phyloP scores from a whole-genome alignment of 2,797 vertebrate species.

The Pelobates cultripes region DNA sequence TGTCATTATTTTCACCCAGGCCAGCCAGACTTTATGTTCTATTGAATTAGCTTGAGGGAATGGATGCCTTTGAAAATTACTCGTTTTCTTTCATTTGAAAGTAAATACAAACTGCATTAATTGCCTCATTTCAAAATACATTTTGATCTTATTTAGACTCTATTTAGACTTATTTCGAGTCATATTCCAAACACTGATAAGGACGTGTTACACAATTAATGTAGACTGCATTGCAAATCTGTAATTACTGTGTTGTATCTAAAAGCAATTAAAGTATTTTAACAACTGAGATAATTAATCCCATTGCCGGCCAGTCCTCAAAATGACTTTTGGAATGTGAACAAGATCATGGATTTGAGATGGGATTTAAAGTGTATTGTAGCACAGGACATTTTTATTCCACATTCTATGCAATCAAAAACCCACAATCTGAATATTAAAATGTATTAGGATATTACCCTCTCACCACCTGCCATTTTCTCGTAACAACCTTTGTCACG shows the following conservation, averaged over 20 bases:
- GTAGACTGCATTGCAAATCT: slow-evolving; percentile 33
- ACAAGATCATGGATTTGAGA: slow-evolving; percentile 18
- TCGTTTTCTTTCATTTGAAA: slow-evolving; percentile 3
- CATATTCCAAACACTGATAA: slow-evolving; percentile 40
- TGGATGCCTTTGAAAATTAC: slow-evolving; percentile 3
- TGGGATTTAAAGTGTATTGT: background rate
- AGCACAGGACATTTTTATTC: background rate
- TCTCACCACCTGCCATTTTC: too few species aligned
- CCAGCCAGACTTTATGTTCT: background rate
- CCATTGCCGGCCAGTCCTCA: slow-evolving; percentile 33
- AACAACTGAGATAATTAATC: slow-evolving; percentile 42
- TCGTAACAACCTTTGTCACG: too few species aligned
- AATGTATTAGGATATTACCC: too few species aligned
- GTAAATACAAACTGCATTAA: slow-evolving; percentile 35
- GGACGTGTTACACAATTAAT: slow-evolving; percentile 32
- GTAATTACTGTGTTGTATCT: slow-evolving; percentile 26
- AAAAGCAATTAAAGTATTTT: slow-evolving; percentile 40
- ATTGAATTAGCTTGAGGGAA: too few species aligned
- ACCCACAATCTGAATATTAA: too few species aligned
- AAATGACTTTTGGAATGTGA: slow-evolving; percentile 35
- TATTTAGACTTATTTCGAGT: slow-evolving; percentile 25
- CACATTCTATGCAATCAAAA: background rate
- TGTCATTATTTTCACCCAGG: slow-evolving; percentile 32
- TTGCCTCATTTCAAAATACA: slow-evolving; percentile 42
- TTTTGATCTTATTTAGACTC: slow-evolving; percentile 39